Conservation (phyloP, 2,113 vertebrate genomes). For the Oceanodroma tethys region DNA sequence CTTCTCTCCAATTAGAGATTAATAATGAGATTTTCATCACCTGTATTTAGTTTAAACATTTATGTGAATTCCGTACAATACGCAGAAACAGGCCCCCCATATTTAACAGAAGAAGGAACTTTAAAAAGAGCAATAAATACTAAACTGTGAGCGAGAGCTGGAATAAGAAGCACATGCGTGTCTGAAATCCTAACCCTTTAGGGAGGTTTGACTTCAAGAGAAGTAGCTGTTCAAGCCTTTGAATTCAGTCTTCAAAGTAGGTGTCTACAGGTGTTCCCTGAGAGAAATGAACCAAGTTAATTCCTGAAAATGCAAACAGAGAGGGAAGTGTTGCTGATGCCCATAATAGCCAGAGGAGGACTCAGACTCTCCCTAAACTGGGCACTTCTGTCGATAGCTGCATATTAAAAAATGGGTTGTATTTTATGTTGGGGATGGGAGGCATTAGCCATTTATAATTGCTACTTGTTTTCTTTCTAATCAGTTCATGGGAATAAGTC, state of each 20-base stretch:
- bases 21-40: not conserved
- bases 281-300: not conserved
- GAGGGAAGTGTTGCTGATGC: not conserved
- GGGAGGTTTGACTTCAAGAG: not conserved
- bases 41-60: not conserved
- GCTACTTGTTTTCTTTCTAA: not conserved
- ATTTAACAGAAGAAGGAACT: not conserved
- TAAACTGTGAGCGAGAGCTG: not conserved
- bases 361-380: not conserved
- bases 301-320: not conserved
- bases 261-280: not conserved
- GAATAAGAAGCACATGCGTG: not conserved
- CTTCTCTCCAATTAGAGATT: not conserved
- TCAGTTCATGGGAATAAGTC: not conserved
- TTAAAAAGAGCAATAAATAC: not conserved
- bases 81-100: not conserved
- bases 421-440: not conserved
- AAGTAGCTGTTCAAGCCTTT: not conserved
- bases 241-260: not conserved
- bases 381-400: not conserved
- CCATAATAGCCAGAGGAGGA: fast-evolving
- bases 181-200: not conserved
- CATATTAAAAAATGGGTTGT: not conserved
- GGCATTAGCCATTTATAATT: not conserved
- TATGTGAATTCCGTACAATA: not conserved